Evolutionary conservation across 2,113 vertebrate genomes (phyloP).

Genomic region (Lophotis ruficrista): DNA sequence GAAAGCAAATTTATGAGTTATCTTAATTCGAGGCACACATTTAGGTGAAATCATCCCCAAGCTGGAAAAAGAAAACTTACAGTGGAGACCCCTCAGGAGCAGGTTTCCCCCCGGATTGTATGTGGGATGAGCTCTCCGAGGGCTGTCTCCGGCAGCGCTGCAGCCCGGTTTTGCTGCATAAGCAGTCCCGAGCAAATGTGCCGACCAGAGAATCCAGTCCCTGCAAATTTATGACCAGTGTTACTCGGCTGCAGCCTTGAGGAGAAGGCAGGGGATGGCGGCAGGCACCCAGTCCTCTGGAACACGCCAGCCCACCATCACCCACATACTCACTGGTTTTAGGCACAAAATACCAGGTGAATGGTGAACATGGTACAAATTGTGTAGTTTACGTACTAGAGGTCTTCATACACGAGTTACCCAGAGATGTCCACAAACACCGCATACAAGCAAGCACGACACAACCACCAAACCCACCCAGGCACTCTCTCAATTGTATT

Average conservation of each 20-base stretch:
- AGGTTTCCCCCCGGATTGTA: neutral
- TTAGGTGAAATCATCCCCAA: neutral
- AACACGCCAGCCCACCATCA: neutral
- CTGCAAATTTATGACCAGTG: neutral
- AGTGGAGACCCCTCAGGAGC: neutral
- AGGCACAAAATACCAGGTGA: neutral
- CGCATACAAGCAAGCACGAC: neutral
- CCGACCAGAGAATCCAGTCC: neutral
- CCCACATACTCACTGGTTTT: neutral
- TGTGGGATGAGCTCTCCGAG: accelerated
- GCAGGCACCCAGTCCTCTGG: neutral
- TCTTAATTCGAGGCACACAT: neutral
- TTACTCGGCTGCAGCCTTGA: neutral
- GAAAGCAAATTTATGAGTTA: neutral
- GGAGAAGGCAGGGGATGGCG: neutral
- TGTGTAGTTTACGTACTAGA: neutral
- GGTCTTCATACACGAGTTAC: neutral
- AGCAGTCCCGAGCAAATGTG: neutral
- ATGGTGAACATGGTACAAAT: neutral
- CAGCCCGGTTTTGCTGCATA: slow-evolving; percentile 34
- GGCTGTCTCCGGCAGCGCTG: neutral
- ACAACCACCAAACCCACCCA: neutral
- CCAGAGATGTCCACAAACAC: neutral
- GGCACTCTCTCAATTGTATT: neutral
- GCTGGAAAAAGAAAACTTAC: neutral